Evolutionary conservation across 1,140 invertebrate species (phyloP).

Genomic region (Drosophila sulfurigaster): DNA sequence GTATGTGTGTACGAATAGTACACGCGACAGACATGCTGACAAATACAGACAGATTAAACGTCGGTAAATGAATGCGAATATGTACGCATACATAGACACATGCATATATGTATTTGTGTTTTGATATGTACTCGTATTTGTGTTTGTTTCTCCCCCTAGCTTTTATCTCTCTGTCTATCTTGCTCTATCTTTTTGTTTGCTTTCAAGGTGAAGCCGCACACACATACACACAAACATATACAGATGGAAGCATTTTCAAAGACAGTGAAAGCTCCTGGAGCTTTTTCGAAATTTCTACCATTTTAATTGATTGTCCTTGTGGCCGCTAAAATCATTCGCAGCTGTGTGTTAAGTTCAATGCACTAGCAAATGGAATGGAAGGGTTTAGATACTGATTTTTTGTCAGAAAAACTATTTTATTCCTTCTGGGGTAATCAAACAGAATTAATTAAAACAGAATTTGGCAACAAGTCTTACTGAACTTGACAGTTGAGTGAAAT

Average conservation of each 20-base stretch:
- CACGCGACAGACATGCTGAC: constrained; percentile 25
- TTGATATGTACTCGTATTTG: not conserved
- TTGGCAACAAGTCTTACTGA: not conserved
- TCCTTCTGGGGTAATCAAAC: no score
- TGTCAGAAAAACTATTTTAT: not conserved
- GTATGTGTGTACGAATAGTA: not conserved
- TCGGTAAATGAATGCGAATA: not conserved
- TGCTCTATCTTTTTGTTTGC: constrained; percentile 23
- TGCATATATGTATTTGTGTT: constrained; percentile 3
- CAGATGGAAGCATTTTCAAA: constrained; percentile 20
- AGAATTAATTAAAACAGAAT: no score
- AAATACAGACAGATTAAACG: constrained; percentile 38
- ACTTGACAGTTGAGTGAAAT: no score
- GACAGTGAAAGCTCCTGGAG: constrained; percentile 55
- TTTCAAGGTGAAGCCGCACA: constrained; percentile 58
- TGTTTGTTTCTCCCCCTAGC: constrained; percentile 12
- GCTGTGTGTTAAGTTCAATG: not conserved
- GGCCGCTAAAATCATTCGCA: constrained; percentile 1
- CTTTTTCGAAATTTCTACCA: constrained; percentile 71
- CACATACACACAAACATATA: constrained; percentile 18
- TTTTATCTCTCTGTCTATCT: constrained; percentile 13
- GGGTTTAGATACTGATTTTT: not conserved
- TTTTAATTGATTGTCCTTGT: constrained; percentile 32
- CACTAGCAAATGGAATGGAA: not conserved
- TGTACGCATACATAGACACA: constrained; percentile 5